phyloP scores from a whole-genome alignment of 2,797 vertebrate species.

The Parotocinclus haroldoi region DNA sequence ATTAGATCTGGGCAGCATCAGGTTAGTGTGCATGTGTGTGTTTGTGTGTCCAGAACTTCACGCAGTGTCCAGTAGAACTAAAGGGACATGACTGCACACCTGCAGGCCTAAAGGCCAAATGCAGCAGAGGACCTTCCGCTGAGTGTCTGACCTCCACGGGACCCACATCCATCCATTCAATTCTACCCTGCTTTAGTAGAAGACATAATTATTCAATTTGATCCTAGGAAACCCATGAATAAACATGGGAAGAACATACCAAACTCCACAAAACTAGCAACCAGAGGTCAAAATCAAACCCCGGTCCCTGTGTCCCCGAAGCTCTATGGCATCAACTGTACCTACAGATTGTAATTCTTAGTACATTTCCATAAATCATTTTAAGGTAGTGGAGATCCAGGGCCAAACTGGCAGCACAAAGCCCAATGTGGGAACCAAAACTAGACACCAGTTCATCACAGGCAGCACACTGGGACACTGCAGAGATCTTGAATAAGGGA shows the following conservation, averaged over 20 bases:
- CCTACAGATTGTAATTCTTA: too few species aligned
- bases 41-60: slow-evolving; percentile 5
- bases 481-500: too few species aligned
- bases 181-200: too few species aligned
- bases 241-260: background rate
- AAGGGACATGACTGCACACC: slow-evolving; percentile 58
- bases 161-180: slow-evolving; percentile 23
- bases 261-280: background rate
- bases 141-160: slow-evolving; percentile 57
- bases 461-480: too few species aligned
- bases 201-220: too few species aligned
- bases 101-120: slow-evolving; percentile 68
- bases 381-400: too few species aligned
- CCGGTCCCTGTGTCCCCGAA: slow-evolving; percentile 19
- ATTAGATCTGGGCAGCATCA: too few species aligned
- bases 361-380: too few species aligned
- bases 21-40: slow-evolving; percentile 23
- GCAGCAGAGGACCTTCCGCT: slow-evolving; percentile 60
- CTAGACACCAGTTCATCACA: too few species aligned
- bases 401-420: too few species aligned
- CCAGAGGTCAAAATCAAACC: background rate
- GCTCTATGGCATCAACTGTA: too few species aligned
- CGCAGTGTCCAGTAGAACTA: slow-evolving; percentile 21
- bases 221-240: background rate
- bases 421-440: too few species aligned